Evolutionary conservation across 2,888 invertebrate species (phyloP).

Genomic region (Orthosia incerta): DNA sequence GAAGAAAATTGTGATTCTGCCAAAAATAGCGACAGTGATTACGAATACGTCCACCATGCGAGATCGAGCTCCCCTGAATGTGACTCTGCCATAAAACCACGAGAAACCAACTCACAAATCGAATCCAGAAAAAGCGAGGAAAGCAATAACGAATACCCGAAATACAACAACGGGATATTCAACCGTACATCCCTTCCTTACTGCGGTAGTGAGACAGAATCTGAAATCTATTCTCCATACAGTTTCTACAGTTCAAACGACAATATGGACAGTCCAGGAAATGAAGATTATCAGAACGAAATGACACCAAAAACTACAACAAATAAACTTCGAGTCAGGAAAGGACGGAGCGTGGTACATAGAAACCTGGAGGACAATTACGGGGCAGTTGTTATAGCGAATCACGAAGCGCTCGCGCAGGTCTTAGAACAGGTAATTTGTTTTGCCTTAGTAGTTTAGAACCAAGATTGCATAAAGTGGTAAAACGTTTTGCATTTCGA

Average conservation of each 20-base stretch:
- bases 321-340: constrained; percentile 93
- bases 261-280: constrained; percentile 86
- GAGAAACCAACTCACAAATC: constrained; percentile 74
- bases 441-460: constrained; percentile 57
- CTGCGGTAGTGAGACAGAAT: constrained; percentile 96
- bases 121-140: constrained; percentile 78
- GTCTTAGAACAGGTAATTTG: constrained; percentile 95
- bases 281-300: constrained; percentile 86
- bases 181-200: constrained; percentile 94
- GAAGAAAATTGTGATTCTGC: constrained; percentile 87
- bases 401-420: constrained; percentile 97
- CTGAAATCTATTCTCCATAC: constrained; percentile 96
- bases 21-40: constrained; percentile 91
- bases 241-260: constrained; percentile 93
- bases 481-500: constrained; percentile 53
- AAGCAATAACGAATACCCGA: constrained; percentile 89
- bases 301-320: constrained; percentile 88
- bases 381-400: constrained; percentile 96
- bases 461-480: constrained; percentile 51
- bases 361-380: constrained; percentile 97
- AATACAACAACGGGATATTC: constrained; percentile 91
- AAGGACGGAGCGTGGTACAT: constrained; percentile 96
- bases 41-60: constrained; percentile 92
- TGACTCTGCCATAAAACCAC: constrained; percentile 90
- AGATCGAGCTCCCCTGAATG: constrained; percentile 93